These are phyloP conservation scores for Mionectes olivaceus DNA, from an alignment of 2,797 vertebrate genomes.

Conservation along the genomic window DNA sequence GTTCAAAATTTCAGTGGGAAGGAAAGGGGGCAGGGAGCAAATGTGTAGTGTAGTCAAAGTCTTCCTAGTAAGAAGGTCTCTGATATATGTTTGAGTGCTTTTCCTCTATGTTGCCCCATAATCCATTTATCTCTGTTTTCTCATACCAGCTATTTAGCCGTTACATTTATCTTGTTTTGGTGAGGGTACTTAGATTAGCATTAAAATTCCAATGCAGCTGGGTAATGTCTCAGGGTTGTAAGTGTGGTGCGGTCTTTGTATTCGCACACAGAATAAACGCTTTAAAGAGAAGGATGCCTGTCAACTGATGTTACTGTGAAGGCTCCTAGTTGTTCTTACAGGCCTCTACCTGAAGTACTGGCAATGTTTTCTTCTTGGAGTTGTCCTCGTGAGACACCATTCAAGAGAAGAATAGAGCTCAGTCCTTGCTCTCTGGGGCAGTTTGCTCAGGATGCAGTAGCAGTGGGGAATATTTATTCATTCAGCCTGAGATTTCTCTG, in stretches of 20 bases:
- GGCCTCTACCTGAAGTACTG: neutral
- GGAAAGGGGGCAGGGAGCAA: neutral
- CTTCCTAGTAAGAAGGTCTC: neutral
- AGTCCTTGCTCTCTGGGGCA: neutral
- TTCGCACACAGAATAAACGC: neutral
- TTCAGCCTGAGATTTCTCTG: neutral
- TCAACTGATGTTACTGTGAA: neutral
- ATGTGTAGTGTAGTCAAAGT: neutral
- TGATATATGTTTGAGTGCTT: neutral
- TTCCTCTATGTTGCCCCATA: neutral
- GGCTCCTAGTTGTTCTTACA: neutral
- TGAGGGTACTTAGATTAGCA: constrained; percentile 20
- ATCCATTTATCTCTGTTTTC: constrained; percentile 21
- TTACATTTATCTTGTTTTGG: constrained; percentile 20
- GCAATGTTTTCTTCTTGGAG: neutral
- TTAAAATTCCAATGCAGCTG: constrained; percentile 36
- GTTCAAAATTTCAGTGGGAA: neutral
- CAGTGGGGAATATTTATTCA: neutral
- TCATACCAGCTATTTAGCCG: neutral
- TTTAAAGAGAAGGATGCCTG: neutral
- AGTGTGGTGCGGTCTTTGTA: neutral
- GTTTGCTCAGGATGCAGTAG: neutral
- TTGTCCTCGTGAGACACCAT: neutral
- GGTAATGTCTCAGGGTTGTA: neutral
- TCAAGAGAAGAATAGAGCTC: neutral